Base-by-base conservation (phyloP, 2,113 vertebrate species). In the Callospermophilus lateralis region DNA sequence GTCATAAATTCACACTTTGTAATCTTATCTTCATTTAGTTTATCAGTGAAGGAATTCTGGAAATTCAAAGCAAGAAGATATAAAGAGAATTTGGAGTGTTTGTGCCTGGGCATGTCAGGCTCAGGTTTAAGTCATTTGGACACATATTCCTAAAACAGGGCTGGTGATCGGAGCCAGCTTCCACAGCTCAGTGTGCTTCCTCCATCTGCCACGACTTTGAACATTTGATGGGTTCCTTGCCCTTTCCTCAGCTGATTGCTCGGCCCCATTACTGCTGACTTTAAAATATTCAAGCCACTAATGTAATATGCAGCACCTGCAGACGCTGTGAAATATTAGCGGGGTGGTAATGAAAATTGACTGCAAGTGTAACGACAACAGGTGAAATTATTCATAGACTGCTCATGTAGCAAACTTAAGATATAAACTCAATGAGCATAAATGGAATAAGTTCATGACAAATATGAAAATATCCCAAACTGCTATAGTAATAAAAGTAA, bases 371-470 rank as follows among this genome's bases (percentile, higher is more conserved):
- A 98, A 98, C 97, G 98, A 98, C 98, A 98, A 98, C 98, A 98
- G 98, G 98, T 98, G 98, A 98, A 97, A 98, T 98, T 98, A 98
- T 98, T 98, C 98, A 98, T 96, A 98, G 97, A 74, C 94, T 95
- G 96, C 67, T 98, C 93, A 93, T 97, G 96, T 92, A 98, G 97
- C 72, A 95, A 98, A 94, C 96, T 97, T 98, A 94, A 98, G 98
- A 98, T 98, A 97, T 94, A 98, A 98, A 98, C 97, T 97, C 94
- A 88, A 51, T 96, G 98, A 98, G 96, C 96, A 96, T 13, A 98
- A 98, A 97, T 97, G 97, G 98, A 98, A 98, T 98, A 98, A 97
- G 97, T 98, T 98, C 98, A 97, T 96, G 98, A 98, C 98, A 98
- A 98, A 98, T 97, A 97, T 93, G 98, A 98, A 98, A 98, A 98